Conservation (phyloP, 2,888 invertebrate genomes). For the Volucella bombylans region DNA sequence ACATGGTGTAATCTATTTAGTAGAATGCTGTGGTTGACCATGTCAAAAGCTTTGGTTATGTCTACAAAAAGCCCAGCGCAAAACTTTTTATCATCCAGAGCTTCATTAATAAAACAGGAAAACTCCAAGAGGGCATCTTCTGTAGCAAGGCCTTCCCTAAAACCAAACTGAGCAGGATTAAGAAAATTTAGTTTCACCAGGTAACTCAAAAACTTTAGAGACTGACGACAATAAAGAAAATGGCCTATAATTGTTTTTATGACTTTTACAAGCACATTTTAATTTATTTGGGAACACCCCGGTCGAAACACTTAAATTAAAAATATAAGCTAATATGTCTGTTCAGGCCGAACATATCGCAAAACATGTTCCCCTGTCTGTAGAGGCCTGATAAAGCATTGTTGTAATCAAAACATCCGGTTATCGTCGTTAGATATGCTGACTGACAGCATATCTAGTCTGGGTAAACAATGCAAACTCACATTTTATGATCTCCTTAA, state of each 20-base stretch:
- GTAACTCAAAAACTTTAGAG: slow-evolving; percentile 13
- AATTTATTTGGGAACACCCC: slow-evolving; percentile 11
- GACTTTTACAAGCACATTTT: slow-evolving; percentile 33
- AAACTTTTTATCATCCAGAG: slow-evolving; percentile 15
- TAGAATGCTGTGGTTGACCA: slow-evolving; percentile 15
- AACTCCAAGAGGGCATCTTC: slow-evolving; percentile 24
- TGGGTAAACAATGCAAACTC: too few relatives aligned
- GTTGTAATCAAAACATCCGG: too few relatives aligned
- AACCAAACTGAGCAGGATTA: slow-evolving; percentile 18
- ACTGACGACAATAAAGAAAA: slow-evolving; percentile 16
- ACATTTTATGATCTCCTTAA: too few relatives aligned
- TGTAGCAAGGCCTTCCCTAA: too few relatives aligned
- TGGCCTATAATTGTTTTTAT: slow-evolving; percentile 28
- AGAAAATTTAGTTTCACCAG: slow-evolving; percentile 7
- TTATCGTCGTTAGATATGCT: too few relatives aligned
- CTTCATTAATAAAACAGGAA: slow-evolving; percentile 3
- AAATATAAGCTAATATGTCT: slow-evolving; percentile 30
- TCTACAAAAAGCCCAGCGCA: slow-evolving; percentile 33
- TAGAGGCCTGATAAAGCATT: too few relatives aligned
- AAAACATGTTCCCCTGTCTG: too few relatives aligned
- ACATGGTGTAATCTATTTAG: slow-evolving; percentile 5
- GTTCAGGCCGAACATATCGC: too few relatives aligned
- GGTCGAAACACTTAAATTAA: slow-evolving; percentile 21
- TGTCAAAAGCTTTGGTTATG: slow-evolving; percentile 36
- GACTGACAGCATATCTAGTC: too few relatives aligned